Base-by-base conservation (phyloP, 1,140 invertebrate genomes). In the Adelges cooleyi region DNA sequence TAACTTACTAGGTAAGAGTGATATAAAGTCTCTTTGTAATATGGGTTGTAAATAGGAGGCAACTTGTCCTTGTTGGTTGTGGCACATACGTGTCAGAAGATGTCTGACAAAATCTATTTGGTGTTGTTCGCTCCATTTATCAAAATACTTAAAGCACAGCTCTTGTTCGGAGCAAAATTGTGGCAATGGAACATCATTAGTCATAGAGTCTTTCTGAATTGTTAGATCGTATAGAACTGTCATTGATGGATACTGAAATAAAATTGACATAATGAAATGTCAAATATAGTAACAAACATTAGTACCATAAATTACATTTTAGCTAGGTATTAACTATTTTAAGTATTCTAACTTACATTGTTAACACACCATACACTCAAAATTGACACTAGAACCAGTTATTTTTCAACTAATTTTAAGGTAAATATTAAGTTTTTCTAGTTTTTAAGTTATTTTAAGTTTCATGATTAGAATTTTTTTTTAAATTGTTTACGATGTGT, bases 61-160 rank as follows among this genome's bases (percentile, higher is more conserved):
- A 73, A 99, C 94, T 78, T 96, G 91, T 59, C 95, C 95, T 76
- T 98, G 95, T 75, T 99, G 97, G 78, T 97, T 95, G 79, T 99
- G 97, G 75, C 94, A 95, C 95, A 99, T 98, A 40, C 89, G 82
- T 25, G 90, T 85, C 69, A 99, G 77, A 56, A 99, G 79, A 74
- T 91, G 86, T 77, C 99, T 90, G 69, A 98, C 92, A 77, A 98
- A 98, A 72, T 95, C 87, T 70, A 98, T 88, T 82, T 99, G 95
- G 72, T 92, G 89, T 27, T 84, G 81, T 77, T 94, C 89, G 77
- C 84, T 90, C 89, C 90, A 97, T 79, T 84, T 84, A 71, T 93
- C 86, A 77, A 98, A 98, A 71, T 84, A 83, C 73, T 85, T 86
- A 71, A 93, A 79, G 77, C 90, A 95, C 54, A 82, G 79, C 71